phyloP scores from a whole-genome alignment of 1,140 invertebrate species.

The Dysdera silvatica region DNA sequence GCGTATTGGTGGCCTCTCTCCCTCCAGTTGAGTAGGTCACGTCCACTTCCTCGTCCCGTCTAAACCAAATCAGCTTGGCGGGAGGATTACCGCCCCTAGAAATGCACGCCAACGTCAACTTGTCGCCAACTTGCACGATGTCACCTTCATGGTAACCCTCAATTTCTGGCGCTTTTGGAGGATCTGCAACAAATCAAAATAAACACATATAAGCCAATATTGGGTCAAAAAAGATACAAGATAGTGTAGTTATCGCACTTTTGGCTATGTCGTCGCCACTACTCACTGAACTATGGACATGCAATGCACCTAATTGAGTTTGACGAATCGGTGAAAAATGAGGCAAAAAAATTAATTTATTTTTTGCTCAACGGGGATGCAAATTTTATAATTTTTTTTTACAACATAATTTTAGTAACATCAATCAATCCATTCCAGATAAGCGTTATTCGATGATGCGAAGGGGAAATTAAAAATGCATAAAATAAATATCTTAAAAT shows the following conservation, averaged over 20 bases:
- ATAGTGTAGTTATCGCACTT: background rate
- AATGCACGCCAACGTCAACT: conserved; percentile 76
- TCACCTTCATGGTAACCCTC: conserved; percentile 83
- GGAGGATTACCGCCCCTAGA: conserved; percentile 90
- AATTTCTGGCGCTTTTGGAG: conserved; percentile 82
- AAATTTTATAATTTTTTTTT: no score
- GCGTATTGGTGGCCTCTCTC: conserved; percentile 70
- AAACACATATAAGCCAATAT: background rate
- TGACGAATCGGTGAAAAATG: no score
- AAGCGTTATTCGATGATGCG: no score
- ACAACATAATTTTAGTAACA: no score
- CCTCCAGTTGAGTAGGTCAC: conserved; percentile 61
- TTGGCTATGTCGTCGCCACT: no score
- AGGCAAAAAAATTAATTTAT: no score
- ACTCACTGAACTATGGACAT: no score
- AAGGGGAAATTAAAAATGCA: no score
- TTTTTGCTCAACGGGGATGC: no score
- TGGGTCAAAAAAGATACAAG: background rate
- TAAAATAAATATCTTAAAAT: no score
- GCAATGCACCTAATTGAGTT: no score
- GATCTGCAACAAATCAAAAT: conserved; percentile 55
- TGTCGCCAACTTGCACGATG: conserved; percentile 69
- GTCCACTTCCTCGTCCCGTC: conserved; percentile 55
- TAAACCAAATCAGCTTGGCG: conserved; percentile 87
- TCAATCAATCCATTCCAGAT: no score